Percentiles rank a stretch among this genome's conserved stretches.
Conservation (phyloP, 2,797 vertebrate genomes). For the Microchirus variegatus region DNA sequence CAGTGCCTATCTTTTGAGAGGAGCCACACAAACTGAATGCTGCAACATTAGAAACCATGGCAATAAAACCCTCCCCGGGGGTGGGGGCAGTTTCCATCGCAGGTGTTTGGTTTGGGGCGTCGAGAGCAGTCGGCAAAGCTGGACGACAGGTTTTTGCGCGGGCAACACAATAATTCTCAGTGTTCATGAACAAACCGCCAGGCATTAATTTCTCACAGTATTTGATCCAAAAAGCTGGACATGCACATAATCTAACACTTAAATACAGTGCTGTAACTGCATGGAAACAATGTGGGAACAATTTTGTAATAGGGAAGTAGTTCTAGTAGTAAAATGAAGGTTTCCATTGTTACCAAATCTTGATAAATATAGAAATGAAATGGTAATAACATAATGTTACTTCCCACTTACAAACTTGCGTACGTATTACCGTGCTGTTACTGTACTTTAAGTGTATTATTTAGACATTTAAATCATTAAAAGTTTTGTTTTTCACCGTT, state of each 20-base stretch:
- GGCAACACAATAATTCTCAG: conserved; percentile 20
- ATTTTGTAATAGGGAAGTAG: too few species aligned
- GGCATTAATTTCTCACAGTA: background rate
- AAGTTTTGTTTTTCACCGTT: background rate
- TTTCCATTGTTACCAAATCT: too few species aligned
- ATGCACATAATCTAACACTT: too few species aligned
- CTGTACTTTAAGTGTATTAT: background rate
- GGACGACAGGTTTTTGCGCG: conserved; percentile 15
- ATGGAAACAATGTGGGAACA: too few species aligned
- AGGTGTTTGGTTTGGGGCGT: conserved; percentile 39
- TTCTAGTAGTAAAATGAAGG: too few species aligned
- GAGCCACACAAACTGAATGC: conserved; percentile 79
- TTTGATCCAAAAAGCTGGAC: conserved; percentile 17
- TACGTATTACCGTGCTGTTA: too few species aligned
- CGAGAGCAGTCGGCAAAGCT: conserved; percentile 45
- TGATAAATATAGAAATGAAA: too few species aligned
- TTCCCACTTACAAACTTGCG: too few species aligned
- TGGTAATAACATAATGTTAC: too few species aligned
- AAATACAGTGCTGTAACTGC: too few species aligned
- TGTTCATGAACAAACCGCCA: conserved; percentile 12
- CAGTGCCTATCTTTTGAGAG: conserved; percentile 91
- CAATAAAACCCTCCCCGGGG: conserved; percentile 76
- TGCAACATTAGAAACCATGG: conserved; percentile 80
- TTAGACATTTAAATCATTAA: conserved; percentile 6
- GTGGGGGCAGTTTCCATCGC: conserved; percentile 32